Percentiles rank a stretch among this genome's conserved stretches.
phyloP scores from a whole-genome alignment of 1,140 invertebrate genomes.

The Asobara japonica region DNA sequence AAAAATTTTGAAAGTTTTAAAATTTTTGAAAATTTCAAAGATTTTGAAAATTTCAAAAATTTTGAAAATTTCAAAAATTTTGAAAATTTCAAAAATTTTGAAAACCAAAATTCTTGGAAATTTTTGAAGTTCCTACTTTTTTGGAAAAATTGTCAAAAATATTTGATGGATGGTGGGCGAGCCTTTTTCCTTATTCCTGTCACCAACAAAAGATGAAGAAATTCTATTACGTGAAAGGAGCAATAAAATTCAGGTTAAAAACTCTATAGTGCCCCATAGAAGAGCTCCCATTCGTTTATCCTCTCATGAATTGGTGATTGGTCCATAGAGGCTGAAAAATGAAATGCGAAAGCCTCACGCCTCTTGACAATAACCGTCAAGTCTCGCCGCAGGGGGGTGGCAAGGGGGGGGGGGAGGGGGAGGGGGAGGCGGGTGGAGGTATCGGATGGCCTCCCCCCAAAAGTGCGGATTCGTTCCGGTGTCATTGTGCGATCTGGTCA shows the following conservation, averaged over 20 bases:
- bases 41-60: too few species aligned
- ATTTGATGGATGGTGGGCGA: too few species aligned
- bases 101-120: too few species aligned
- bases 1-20: too few species aligned
- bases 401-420: too few species aligned
- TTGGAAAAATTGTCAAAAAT: too few species aligned
- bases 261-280: neutral
- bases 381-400: conserved; percentile 5
- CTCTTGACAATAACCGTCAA: conserved; percentile 29
- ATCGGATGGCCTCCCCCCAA: neutral
- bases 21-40: too few species aligned
- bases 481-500: conserved; percentile 30
- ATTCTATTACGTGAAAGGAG: neutral
- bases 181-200: neutral
- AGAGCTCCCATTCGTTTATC: neutral
- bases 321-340: conserved; percentile 24
- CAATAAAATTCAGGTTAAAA: conserved; percentile 2
- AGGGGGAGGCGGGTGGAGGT: too few species aligned
- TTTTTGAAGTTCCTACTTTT: too few species aligned
- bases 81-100: too few species aligned
- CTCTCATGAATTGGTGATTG: conserved; percentile 8
- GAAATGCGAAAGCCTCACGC: conserved; percentile 33
- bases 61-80: too few species aligned
- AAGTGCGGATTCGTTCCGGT: conserved; percentile 34
- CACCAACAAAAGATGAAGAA: neutral